Conservation (phyloP, 2,113 vertebrate genomes). For the Psilopogon haemacephalus region DNA sequence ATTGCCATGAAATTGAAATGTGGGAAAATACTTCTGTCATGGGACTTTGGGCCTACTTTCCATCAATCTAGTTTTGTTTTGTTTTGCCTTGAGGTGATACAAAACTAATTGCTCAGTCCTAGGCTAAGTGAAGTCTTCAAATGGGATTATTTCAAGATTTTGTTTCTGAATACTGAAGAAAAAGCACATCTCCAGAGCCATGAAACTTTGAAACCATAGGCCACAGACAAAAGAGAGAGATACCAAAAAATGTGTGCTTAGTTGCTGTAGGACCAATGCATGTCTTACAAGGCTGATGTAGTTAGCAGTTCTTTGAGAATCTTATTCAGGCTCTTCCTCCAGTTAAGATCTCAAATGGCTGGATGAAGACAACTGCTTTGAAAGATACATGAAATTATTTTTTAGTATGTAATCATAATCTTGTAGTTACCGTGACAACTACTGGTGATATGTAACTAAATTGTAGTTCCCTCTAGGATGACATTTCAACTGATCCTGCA, state of each 20-base stretch:
- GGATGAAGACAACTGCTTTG: background rate
- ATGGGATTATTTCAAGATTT: background rate
- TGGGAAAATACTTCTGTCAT: background rate
- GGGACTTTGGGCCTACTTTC: background rate
- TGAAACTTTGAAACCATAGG: background rate
- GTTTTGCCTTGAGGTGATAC: background rate
- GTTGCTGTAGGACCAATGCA: background rate
- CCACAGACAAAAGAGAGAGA: background rate
- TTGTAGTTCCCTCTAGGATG: background rate
- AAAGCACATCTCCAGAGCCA: background rate
- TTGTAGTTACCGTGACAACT: constrained; percentile 15
- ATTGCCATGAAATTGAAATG: background rate
- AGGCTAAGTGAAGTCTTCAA: background rate
- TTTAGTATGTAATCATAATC: background rate
- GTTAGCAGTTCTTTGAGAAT: background rate
- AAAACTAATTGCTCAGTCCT: background rate
- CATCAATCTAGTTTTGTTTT: background rate
- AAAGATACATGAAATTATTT: background rate
- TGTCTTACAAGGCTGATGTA: background rate
- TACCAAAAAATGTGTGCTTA: background rate
- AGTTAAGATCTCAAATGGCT: background rate
- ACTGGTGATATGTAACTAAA: background rate
- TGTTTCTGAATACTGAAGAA: background rate
- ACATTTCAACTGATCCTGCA: background rate
- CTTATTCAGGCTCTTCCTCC: background rate